Conservation (phyloP, 1,140 invertebrate species). For the Centruroides sculpturatus region DNA sequence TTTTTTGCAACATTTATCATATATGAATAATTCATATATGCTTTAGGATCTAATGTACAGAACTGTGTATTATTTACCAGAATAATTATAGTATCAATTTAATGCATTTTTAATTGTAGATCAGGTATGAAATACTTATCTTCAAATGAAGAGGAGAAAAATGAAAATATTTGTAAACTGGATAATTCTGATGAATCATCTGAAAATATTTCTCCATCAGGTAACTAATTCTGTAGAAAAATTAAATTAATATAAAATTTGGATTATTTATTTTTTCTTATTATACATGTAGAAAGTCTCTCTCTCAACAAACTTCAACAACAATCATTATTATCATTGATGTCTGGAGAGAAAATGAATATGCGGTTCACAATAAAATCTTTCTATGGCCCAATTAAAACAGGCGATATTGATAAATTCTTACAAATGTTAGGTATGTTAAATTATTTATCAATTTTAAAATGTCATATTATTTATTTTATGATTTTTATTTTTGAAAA, state of each 20-base stretch:
- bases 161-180: no score
- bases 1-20: no score
- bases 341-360: slow-evolving; percentile 4
- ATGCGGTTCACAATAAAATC: slow-evolving; percentile 24
- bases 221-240: not conserved
- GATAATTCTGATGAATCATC: no score
- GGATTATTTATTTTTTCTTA: not conserved
- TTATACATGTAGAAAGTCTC: slow-evolving; percentile 3
- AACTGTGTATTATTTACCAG: no score
- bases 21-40: no score
- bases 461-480: not conserved
- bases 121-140: no score
- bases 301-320: slow-evolving; percentile 24
- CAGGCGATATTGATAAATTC: slow-evolving; percentile 50
- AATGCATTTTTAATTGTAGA: no score
- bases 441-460: not conserved
- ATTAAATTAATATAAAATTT: not conserved
- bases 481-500: slow-evolving; percentile 26
- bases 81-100: no score
- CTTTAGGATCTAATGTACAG: no score
- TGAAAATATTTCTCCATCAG: not conserved
- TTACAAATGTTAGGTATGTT: slow-evolving; percentile 36
- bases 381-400: slow-evolving; percentile 28
- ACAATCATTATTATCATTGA: slow-evolving; percentile 17
- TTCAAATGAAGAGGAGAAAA: no score